Evolutionary conservation across 2,113 vertebrate genomes (phyloP), one percentile per base, ranked within the genome.

Genomic region (Trichechus manatus): DNA sequence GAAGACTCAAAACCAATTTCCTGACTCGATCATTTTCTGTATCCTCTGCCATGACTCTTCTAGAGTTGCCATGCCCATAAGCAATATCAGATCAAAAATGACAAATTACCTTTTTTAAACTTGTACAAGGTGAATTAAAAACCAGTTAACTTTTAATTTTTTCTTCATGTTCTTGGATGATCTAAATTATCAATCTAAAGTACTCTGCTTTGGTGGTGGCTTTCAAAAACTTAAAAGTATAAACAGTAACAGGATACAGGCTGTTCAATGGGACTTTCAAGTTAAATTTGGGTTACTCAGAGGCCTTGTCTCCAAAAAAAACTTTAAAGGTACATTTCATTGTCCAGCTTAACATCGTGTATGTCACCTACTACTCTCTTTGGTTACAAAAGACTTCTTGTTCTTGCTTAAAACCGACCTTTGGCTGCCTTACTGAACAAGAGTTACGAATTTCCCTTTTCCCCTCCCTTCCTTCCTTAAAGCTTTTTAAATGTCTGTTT

Each of bases 91-190:
- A 97, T 97, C 97, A 98, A 97, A 98, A 98, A 97, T 98, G 97
- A 98, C 97, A 98, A 98, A 98, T 98, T 97, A 97, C 93, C 92
- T 98, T 95, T 98, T 98, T 97, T 68, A 97, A 96, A 93, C 80
- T 98, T 98, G 84, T 95, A 93, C 70, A 98, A 96, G 77, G 82
- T 97, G 96, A 98, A 98, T 98, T 98, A 98, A 98, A 98, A 98
- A 95, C 96, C 98, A 98, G 98, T 98, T 98, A 98, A 96, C 72
- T 98, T 98, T 98, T 97, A 94, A 80, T 98, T 98, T 98, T 98
- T 98, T 94, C 94, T 96, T 0, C 95, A 53, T 97, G 70, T 84
- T 98, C 39, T 89, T 98, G 47, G 80, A 97, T 96, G 90, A 93
- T 97, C 96, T 97, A 97, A 97, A 97, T 98, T 94, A 95, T 98